Evolutionary conservation across 2,888 invertebrate genomes (phyloP).

Genomic region (Clostera curtula): DNA sequence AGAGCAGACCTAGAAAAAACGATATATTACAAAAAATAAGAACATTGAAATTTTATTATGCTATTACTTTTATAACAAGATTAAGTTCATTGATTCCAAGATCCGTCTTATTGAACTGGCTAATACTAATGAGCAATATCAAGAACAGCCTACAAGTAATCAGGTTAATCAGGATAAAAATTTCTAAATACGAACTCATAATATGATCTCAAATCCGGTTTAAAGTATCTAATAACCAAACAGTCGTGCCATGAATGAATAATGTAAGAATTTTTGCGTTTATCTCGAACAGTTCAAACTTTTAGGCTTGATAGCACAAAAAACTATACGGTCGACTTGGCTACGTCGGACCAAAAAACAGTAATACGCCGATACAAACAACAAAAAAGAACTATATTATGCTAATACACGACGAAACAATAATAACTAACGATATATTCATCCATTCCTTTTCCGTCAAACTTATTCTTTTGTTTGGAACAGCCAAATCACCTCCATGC

Average conservation of each 20-base stretch:
- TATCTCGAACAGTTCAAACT: slow-evolving; percentile 1
- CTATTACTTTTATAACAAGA: slow-evolving; percentile 1
- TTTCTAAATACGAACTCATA: no score
- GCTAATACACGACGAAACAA: slow-evolving; percentile 58
- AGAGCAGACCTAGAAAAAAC: slow-evolving; percentile 56
- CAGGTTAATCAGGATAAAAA: no score
- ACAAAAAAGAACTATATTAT: slow-evolving; percentile 41
- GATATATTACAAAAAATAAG: slow-evolving; percentile 1
- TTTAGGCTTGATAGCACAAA: background rate
- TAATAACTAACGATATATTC: slow-evolving; percentile 56
- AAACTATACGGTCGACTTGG: background rate
- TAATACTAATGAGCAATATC: no score
- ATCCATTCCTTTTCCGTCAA: slow-evolving; percentile 60
- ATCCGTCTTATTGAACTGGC: slow-evolving; percentile 1
- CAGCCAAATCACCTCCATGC: slow-evolving; percentile 66
- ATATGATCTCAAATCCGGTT: no score
- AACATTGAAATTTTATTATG: slow-evolving; percentile 1
- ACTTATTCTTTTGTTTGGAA: slow-evolving; percentile 70
- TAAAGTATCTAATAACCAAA: background rate
- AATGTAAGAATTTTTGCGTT: no score
- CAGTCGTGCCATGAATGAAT: background rate
- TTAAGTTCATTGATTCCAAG: background rate
- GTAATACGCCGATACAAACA: slow-evolving; percentile 32
- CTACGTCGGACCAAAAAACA: slow-evolving; percentile 22
- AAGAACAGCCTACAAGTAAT: no score